phyloP scores from a whole-genome alignment of 2,797 vertebrate species.

The Trachops cirrhosus region DNA sequence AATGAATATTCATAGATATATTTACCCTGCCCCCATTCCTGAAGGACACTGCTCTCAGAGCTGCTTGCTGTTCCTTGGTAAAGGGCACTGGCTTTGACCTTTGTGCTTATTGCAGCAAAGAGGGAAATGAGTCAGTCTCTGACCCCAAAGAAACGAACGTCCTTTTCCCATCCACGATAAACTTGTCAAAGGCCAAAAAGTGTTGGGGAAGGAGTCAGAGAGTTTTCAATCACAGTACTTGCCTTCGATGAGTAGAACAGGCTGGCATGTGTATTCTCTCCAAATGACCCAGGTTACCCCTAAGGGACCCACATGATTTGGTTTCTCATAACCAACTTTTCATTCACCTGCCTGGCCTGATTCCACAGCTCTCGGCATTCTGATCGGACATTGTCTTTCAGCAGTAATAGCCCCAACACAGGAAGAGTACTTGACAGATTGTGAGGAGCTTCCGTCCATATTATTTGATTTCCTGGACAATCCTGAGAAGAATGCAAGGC shows the following conservation, averaged over 20 bases:
- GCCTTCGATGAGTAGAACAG: background rate
- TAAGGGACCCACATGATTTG: accelerated
- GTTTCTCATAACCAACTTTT: background rate
- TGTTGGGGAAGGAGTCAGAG: background rate
- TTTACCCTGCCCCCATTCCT: background rate
- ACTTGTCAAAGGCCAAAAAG: background rate
- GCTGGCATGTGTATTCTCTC: background rate
- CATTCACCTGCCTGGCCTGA: background rate
- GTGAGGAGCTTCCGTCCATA: background rate
- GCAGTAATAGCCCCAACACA: background rate
- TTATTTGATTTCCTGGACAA: background rate
- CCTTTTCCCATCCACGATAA: background rate
- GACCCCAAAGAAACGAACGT: background rate
- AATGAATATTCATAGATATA: slow-evolving; percentile 54
- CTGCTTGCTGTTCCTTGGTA: background rate
- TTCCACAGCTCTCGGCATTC: background rate
- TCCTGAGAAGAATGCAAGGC: background rate
- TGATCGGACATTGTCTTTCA: background rate
- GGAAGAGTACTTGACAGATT: background rate
- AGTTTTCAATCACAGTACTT: background rate
- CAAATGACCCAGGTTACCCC: background rate
- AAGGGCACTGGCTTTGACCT: background rate
- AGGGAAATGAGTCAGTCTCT: slow-evolving; percentile 13
- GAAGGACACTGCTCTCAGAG: background rate
- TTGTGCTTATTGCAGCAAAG: background rate